Evolutionary conservation across 2,113 vertebrate species (phyloP).

Genomic region (Athene cunicularia): DNA sequence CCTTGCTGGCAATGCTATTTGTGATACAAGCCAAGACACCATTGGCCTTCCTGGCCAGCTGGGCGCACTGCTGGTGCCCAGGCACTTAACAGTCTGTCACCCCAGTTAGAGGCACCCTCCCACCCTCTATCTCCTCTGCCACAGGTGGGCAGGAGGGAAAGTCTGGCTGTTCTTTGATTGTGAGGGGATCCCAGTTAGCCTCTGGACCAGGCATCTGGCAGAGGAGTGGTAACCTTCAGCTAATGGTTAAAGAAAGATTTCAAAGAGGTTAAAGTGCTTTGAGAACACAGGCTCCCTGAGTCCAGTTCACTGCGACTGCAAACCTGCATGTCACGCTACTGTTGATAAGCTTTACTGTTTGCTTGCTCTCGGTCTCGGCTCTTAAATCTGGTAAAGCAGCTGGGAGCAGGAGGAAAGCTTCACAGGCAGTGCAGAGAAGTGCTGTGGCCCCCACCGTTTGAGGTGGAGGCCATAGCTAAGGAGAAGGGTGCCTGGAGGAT

Average conservation of each 20-base stretch:
- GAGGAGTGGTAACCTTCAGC: background rate
- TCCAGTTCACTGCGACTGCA: background rate
- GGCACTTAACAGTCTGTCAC: background rate
- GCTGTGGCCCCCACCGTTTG: background rate
- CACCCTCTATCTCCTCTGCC: background rate
- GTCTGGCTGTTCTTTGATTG: too few species aligned
- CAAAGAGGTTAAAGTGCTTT: background rate
- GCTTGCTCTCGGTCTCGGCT: background rate
- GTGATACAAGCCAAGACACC: too few species aligned
- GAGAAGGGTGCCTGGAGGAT: background rate
- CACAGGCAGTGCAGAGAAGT: background rate
- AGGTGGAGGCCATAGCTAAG: background rate
- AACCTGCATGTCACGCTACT: background rate
- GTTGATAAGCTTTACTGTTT: background rate
- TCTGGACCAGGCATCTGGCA: background rate
- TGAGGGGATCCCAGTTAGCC: background rate
- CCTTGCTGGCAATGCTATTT: too few species aligned
- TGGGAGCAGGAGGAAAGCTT: background rate
- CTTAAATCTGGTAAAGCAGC: background rate
- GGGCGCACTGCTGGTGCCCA: too few species aligned
- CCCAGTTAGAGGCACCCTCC: background rate
- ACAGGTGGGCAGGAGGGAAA: background rate
- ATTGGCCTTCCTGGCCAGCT: too few species aligned
- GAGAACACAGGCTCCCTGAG: background rate
- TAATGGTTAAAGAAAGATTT: background rate